These are phyloP conservation scores for Gallirallus australis DNA, from an alignment of 2,797 vertebrate species.

Conservation along the genomic window DNA sequence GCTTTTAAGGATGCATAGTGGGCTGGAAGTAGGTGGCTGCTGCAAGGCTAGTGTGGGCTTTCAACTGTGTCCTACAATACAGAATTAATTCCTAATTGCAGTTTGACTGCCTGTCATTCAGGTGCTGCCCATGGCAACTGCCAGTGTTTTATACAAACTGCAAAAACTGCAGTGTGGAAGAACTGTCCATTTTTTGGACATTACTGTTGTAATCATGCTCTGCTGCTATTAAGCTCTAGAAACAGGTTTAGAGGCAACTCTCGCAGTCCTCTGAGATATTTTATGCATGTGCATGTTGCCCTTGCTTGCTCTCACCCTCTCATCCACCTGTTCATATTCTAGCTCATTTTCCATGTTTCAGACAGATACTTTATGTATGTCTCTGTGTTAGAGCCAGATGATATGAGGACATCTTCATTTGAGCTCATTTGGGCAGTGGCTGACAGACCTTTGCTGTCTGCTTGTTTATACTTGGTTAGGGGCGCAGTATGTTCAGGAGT, in stretches of 20 bases:
- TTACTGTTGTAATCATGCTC: neutral
- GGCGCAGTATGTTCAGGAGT: neutral
- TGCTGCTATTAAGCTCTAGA: neutral
- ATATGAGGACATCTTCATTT: neutral
- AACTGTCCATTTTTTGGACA: neutral
- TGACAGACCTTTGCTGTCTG: neutral
- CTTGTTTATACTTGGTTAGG: neutral
- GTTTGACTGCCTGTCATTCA: neutral
- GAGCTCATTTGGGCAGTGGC: neutral
- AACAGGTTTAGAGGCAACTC: neutral
- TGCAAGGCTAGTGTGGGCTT: neutral
- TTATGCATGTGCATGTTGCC: accelerated
- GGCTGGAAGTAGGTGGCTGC: neutral
- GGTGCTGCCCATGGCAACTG: neutral
- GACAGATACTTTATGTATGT: neutral
- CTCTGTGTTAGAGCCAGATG: neutral
- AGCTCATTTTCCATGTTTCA: neutral
- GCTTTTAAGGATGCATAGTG: neutral
- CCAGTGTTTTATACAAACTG: neutral
- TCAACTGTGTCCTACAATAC: neutral
- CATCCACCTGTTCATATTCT: neutral
- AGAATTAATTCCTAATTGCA: neutral
- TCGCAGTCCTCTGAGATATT: neutral
- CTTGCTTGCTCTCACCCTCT: neutral
- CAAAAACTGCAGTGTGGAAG: neutral